Evolutionary conservation across 1,140 invertebrate species (phyloP).

Genomic region (Eufriesea mexicana): DNA sequence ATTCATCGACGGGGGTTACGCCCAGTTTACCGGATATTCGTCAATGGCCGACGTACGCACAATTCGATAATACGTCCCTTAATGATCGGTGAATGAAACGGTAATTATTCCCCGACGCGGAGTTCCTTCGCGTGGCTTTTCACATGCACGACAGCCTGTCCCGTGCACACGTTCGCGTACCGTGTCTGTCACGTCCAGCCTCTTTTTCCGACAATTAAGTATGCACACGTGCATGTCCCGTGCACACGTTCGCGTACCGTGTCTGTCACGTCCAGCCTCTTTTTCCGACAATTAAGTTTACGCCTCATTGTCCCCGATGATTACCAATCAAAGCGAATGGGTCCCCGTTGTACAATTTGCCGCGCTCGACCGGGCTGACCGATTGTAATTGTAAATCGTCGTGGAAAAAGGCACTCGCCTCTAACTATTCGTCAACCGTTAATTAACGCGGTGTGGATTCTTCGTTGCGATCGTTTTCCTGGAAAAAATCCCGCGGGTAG

Average conservation of each 20-base stretch:
- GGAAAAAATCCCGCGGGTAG: not conserved
- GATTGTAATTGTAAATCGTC: slow-evolving; percentile 18
- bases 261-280: slow-evolving; percentile 31
- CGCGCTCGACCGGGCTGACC: not conserved
- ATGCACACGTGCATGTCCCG: too few species aligned
- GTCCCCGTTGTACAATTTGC: not conserved
- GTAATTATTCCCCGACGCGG: slow-evolving; percentile 62
- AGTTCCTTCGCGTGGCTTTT: slow-evolving; percentile 3
- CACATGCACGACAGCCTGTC: slow-evolving; percentile 31
- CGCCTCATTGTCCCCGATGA: slow-evolving; percentile 48
- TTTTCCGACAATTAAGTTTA: slow-evolving; percentile 42
- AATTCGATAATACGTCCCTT: slow-evolving; percentile 65
- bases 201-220: slow-evolving; percentile 47
- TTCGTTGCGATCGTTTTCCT: not conserved
- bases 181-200: slow-evolving; percentile 23
- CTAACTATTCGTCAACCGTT: not conserved
- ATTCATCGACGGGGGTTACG: slow-evolving; percentile 58
- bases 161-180: slow-evolving; percentile 6
- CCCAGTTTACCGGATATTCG: slow-evolving; percentile 59
- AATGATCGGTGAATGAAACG: slow-evolving; percentile 74
- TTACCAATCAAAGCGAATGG: slow-evolving; percentile 30
- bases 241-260: slow-evolving; percentile 14
- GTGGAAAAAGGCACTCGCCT: not conserved
- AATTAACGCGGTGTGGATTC: not conserved
- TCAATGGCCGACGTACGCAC: slow-evolving; percentile 52